These are phyloP conservation scores for Styela plicata DNA, from an alignment of 23 tunicate genomes.

Conservation along the genomic window DNA sequence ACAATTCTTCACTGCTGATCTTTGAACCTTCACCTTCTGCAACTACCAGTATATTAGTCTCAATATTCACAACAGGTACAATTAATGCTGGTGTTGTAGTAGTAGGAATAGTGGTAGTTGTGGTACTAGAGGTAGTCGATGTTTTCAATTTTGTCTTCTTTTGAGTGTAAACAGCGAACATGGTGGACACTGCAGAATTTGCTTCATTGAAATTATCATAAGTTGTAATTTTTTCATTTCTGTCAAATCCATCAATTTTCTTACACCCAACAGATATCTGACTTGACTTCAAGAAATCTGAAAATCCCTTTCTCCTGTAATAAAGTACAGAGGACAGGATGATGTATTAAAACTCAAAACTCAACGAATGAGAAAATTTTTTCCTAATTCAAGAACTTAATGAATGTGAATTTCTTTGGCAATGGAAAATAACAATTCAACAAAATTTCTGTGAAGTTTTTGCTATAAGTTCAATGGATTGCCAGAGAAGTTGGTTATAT, in stretches of 20 bases:
- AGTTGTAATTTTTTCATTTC: not conserved
- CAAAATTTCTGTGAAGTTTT: too few relatives aligned
- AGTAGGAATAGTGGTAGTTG: not conserved
- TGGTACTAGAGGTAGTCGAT: not conserved
- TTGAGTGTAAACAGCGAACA: not conserved
- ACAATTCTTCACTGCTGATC: not conserved
- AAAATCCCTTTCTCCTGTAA: conserved; percentile 37
- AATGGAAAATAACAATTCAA: too few relatives aligned
- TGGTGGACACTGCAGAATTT: not conserved
- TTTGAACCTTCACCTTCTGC: not conserved
- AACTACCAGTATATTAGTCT: not conserved
- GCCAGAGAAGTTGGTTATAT: too few relatives aligned
- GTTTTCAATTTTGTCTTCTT: not conserved
- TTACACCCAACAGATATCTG: conserved; percentile 50
- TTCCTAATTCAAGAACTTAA: too few relatives aligned
- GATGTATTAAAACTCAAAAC: too few relatives aligned
- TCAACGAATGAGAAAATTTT: too few relatives aligned
- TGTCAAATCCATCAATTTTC: not conserved
- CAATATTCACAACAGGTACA: not conserved
- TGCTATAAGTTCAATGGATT: too few relatives aligned
- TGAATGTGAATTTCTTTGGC: too few relatives aligned
- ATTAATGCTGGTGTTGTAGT: conserved; percentile 2
- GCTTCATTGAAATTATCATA: conserved; percentile 10
- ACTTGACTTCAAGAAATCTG: conserved; percentile 46
- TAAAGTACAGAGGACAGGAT: too few relatives aligned